Evolutionary conservation across 2,113 vertebrate genomes (phyloP), one percentile per base, ranked within the genome.

Genomic region (Salvelinus sp.): DNA sequence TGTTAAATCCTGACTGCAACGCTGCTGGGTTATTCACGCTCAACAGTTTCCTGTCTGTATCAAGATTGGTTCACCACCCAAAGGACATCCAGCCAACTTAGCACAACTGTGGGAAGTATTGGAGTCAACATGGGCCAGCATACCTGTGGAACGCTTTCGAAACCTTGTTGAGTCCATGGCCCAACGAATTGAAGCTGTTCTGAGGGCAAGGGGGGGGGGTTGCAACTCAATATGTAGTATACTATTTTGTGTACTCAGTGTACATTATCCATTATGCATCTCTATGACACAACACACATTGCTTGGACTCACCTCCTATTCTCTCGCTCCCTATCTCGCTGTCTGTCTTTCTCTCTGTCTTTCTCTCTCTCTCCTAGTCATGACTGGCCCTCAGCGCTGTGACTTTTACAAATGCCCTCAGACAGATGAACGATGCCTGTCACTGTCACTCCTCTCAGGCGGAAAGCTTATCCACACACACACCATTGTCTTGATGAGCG

Each of bases 251-350:
- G 7, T 9, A 38, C 38, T 9, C 38, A 38, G 6, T 38, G 72
- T 86, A 86, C 78, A 87, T 73, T 69, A 82, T 84, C 79, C 84
- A 87, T 85, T 80, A 88, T 86, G 60, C 64, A 76, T 38, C 38
- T 38, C 7, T 78, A 6, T 80, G 58, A 44, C 60, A 30, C 20
- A 50, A 16, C 3, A 50, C 27, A 54, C 73, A 77, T 71, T 16
- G 47, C 73, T 73, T 60, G 73, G 81, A 77, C 85, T 86, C 85
- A 75, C 38, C 22, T 27, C 25, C 63, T 65, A 27, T 14, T 22
- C 72, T 81, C 70, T 81, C 65, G 77, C 63, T 72, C 67, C 83
- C 72, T 69, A 76, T 75, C 73, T 65, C n/a, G 0, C n/a, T 9
- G 7, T n/a, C 18, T 60, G 58, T 60, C 80, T 74, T 48, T 71